Conservation (phyloP, 2,797 vertebrate genomes). For the Sebastes nivosus region DNA sequence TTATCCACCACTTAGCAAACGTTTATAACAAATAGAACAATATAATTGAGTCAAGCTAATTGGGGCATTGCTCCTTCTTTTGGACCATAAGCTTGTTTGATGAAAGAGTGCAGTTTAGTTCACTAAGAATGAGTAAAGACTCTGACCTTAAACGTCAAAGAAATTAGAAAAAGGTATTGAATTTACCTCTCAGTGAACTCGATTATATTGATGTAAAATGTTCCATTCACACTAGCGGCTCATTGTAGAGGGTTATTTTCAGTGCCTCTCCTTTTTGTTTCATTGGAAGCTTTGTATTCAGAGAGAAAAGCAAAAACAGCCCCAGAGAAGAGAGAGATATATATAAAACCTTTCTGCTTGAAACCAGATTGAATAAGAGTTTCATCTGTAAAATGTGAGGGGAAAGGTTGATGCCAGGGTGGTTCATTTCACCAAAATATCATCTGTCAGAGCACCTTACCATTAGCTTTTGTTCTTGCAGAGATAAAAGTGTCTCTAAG, state of each 20-base stretch:
- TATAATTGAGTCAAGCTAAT: neutral
- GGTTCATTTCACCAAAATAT: neutral
- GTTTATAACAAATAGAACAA: neutral
- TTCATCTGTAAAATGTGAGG: neutral
- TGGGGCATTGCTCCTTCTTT: neutral
- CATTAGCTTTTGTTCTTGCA: slow-evolving; percentile 1
- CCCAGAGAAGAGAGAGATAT: neutral
- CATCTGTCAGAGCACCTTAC: neutral
- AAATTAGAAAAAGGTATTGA: neutral
- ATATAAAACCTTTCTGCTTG: neutral
- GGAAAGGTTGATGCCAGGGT: neutral
- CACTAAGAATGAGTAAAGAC: neutral
- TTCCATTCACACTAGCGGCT: neutral
- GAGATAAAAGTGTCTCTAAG: neutral
- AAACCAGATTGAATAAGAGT: neutral
- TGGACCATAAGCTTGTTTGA: neutral
- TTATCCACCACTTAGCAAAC: neutral
- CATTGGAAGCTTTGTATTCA: neutral
- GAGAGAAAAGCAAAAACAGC: neutral
- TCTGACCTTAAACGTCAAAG: neutral
- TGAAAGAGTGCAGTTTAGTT: neutral
- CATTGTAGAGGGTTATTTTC: neutral
- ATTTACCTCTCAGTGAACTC: neutral
- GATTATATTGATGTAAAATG: neutral
- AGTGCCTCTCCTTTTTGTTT: neutral